These are phyloP conservation scores for Diachasma alloeum DNA, from an alignment of 1,140 invertebrate genomes.

Conservation along the genomic window DNA sequence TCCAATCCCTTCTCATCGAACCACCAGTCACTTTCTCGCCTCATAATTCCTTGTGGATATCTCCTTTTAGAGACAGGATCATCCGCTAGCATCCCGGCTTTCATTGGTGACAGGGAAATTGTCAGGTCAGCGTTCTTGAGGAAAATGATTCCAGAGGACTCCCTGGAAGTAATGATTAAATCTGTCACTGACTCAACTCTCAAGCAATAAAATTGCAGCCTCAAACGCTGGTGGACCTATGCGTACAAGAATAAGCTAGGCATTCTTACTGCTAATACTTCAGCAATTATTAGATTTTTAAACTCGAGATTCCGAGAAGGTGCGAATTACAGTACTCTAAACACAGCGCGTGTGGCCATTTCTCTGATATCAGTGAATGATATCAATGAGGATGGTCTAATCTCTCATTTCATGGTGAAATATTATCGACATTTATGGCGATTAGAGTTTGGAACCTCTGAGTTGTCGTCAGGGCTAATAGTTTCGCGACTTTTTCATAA, in stretches of 20 bases:
- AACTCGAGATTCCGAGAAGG: conserved; percentile 25
- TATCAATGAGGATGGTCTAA: background rate
- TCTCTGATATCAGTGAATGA: conserved; percentile 27
- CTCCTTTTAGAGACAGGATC: conserved; percentile 20
- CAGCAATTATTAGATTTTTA: conserved; percentile 26
- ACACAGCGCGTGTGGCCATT: conserved; percentile 34
- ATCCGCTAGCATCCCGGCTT: conserved; percentile 19
- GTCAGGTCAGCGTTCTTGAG: conserved; percentile 35
- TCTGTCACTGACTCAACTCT: conserved; percentile 40
- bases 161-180: conserved; percentile 34
- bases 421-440: no score
- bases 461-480: no score
- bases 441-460: no score
- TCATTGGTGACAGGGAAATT: conserved; percentile 36
- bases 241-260: conserved; percentile 17
- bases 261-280: background rate
- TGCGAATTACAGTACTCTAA: conserved; percentile 37
- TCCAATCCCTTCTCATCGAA: background rate
- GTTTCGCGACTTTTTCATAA: no score
- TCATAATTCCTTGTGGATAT: background rate
- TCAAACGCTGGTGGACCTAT: conserved; percentile 33
- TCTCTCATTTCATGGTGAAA: background rate
- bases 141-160: conserved; percentile 22
- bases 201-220: conserved; percentile 38
- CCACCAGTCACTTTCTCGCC: background rate